phyloP scores from a whole-genome alignment of 2,888 invertebrate genomes.

The Mythimna ferrago region DNA sequence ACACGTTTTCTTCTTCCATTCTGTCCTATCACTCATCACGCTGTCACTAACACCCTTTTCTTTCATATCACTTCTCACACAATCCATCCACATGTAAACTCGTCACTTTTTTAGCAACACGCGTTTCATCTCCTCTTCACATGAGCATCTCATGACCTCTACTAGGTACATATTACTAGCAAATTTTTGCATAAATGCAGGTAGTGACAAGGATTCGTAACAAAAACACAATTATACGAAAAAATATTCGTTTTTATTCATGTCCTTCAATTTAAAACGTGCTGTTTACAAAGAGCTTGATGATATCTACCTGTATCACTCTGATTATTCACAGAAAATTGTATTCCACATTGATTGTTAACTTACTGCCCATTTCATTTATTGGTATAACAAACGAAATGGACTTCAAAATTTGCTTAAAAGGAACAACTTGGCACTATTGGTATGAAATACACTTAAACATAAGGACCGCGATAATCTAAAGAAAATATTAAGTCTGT shows the following conservation, averaged over 20 bases:
- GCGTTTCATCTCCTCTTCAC: no score
- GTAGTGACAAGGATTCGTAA: neutral
- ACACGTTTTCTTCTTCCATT: no score
- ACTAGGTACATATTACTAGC: no score
- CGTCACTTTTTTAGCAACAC: no score
- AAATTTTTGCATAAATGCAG: neutral
- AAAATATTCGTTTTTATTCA: conserved; percentile 77
- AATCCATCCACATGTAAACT: no score
- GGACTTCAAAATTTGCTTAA: conserved; percentile 62
- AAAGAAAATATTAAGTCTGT: conserved; percentile 69
- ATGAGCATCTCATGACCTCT: no score
- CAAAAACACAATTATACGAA: conserved; percentile 58
- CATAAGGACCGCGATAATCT: conserved; percentile 65
- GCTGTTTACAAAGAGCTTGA: conserved; percentile 64
- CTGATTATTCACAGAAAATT: conserved; percentile 55
- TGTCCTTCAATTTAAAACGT: conserved; percentile 69
- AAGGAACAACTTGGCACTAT: conserved; percentile 81
- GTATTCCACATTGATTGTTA: conserved; percentile 48
- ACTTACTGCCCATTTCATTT: conserved; percentile 38
- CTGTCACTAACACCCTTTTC: no score
- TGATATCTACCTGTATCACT: conserved; percentile 59
- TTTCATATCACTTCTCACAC: no score
- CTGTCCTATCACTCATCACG: no score
- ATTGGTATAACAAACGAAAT: conserved; percentile 38
- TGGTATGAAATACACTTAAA: conserved; percentile 70